Base-by-base conservation (phyloP, 2,797 vertebrate species). In the Mormyrops attenuatus region DNA sequence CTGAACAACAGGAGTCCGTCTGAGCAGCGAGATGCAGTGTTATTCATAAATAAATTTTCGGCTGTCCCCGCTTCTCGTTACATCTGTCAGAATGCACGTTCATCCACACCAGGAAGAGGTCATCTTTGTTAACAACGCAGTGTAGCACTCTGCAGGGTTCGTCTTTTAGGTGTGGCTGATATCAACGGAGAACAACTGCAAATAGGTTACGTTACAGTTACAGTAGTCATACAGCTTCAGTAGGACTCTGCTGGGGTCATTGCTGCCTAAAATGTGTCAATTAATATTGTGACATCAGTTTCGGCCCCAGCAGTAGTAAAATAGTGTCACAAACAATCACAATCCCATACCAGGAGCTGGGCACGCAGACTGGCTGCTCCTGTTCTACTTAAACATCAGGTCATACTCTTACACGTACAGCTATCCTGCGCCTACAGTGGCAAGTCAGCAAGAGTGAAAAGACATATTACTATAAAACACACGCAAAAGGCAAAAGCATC, bases 401-500 rank as follows among this genome's bases (percentile, higher is more conserved):
- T 44, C 80, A 20, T 44, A 88, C 38, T 85, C 44, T 85, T 47
- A 44, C 49, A 52, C 1, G 8, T 26, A 85, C 82, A 50, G 49
- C 3, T 30, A 41, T 89, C 88, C 41, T 60, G 50, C 49, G 15
- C 13, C 15, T 63, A 88, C 13, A 6, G 11, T 44, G 38, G 60
- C 20, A 38, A 86, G 53, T 34, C 69, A 60, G 47, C 77, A 88
- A 47, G 63, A 85, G 77, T 8, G 49, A 82, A 80, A 89, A 50
- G 22, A 89, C 89, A 86, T 88, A 88, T 82, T 88, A 88, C 87
- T 77, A 84, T 13, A 85, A 34, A 57, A 89, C 66, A 87, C 84
- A 52, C 63, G 30, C 30, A 17, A 8, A 53, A 60, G 20, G 17
- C 87, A 26, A 44, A 22, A 47, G 34, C 50, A 38, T 30, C 85